These are phyloP conservation scores for Ceratoteleas bidentatus DNA, from an alignment of 1,140 invertebrate species.

Conservation along the genomic window DNA sequence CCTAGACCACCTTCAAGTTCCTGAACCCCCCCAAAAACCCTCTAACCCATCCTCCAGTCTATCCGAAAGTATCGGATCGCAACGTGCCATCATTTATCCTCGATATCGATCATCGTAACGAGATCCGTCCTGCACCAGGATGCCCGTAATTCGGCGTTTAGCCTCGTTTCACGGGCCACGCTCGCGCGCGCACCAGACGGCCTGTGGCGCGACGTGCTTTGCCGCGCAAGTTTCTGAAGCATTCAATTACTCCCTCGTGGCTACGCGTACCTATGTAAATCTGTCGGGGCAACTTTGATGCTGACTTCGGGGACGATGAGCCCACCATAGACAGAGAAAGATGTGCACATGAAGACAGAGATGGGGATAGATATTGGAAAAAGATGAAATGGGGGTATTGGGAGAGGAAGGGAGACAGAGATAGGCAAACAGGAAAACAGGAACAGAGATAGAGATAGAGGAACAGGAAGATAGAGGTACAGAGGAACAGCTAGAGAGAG, in stretches of 20 bases:
- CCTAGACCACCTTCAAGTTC: too few relatives aligned
- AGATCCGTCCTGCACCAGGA: constrained; percentile 27
- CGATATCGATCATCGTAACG: constrained; percentile 44
- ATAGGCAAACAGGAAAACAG: too few relatives aligned
- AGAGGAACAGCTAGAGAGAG: too few relatives aligned
- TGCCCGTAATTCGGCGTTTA: constrained; percentile 54
- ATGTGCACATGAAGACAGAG: too few relatives aligned
- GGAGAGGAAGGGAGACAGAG: too few relatives aligned
- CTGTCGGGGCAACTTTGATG: constrained; percentile 60
- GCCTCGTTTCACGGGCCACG: constrained; percentile 51
- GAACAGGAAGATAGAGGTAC: too few relatives aligned
- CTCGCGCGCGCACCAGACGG: constrained; percentile 32
- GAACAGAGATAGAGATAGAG: too few relatives aligned
- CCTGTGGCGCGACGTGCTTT: constrained; percentile 38
- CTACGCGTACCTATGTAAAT: constrained; percentile 55
- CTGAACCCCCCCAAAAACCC: too few relatives aligned
- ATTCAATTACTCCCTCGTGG: constrained; percentile 59
- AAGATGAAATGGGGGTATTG: too few relatives aligned
- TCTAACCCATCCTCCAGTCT: too few relatives aligned
- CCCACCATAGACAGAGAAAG: not conserved
- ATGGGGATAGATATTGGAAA: too few relatives aligned
- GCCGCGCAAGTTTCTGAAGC: constrained; percentile 55
- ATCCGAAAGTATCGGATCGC: constrained; percentile 7
- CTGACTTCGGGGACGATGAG: constrained; percentile 48
- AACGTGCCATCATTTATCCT: constrained; percentile 17